Conservation (phyloP, 1,140 invertebrate species). For the Nylanderia fulva region DNA sequence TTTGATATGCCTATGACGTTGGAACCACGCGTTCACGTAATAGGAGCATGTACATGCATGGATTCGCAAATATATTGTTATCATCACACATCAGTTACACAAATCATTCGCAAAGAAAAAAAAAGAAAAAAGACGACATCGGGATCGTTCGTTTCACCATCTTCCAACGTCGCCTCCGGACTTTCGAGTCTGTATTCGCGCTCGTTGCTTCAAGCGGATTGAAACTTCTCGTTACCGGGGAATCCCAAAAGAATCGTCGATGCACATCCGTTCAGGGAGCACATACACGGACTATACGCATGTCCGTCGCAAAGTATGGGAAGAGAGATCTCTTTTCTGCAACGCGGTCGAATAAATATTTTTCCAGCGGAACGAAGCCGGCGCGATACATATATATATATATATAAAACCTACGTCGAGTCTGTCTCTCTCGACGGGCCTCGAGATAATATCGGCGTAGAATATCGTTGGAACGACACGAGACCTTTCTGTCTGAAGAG, state of each 20-base stretch:
- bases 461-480: slow-evolving; percentile 1
- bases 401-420: slow-evolving; percentile 31
- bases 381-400: too few species aligned
- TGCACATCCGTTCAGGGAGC: not conserved
- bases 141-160: not conserved
- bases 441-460: slow-evolving; percentile 47
- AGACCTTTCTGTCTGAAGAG: slow-evolving; percentile 7
- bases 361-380: slow-evolving; percentile 49
- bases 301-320: not conserved
- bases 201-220: slow-evolving; percentile 33
- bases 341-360: slow-evolving; percentile 63
- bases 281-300: not conserved
- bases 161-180: not conserved
- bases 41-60: not conserved
- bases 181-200: not conserved
- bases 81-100: slow-evolving; percentile 9
- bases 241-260: slow-evolving; percentile 33
- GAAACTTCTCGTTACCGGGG: slow-evolving; percentile 39
- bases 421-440: slow-evolving; percentile 19
- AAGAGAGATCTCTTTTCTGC: slow-evolving; percentile 14
- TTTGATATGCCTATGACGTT: not conserved
- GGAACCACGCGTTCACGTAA: not conserved
- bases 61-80: not conserved
- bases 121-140: not conserved
- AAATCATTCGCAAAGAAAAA: slow-evolving; percentile 18